Base-by-base conservation (phyloP, 2,113 vertebrate species). In the Toxotes chatareus region DNA sequence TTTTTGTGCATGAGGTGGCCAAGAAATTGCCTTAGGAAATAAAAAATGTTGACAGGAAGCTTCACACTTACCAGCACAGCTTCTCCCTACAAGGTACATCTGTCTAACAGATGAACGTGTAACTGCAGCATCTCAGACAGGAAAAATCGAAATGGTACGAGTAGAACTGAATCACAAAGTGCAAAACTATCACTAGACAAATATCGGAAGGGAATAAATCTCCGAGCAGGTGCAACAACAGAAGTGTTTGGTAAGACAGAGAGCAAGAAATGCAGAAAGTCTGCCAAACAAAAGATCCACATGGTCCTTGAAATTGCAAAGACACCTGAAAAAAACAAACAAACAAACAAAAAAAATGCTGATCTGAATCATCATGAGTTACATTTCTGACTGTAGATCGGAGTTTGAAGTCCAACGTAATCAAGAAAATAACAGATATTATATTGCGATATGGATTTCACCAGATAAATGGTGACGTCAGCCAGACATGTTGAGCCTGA, bases 1-100 rank as follows among this genome's bases (percentile, higher is more conserved):
- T 78, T 74, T 17, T 64, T 61, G 4, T 70, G 69, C 47, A 59
- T 61, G 13, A 63, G 10, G 36, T 78, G 23, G 21, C 67, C 49
- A 67, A 55, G 31, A 66, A 42, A n/a, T 46, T 67, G 31, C 61
- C 67, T 72, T 13, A 19, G 7, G 32, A 60, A n/a, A 76, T 17
- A 19, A 53, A 73, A 68, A 16, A 56, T 13, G 27, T 66, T 74
- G 32, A 49, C 3, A 0, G 11, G 23, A 23, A 44, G 21, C 5
- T 76, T 38, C 27, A 27, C 27, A 27, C 27, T 27, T 27, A 27
- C 27, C 13, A 46, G 27, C 4, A 42, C n/a, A 65, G n/a, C 36
- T 64, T 21, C 7, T 23, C 40, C 21, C 10, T 3, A 13, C 17
- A 56, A 32, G 8, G 8, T 38, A 42, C 4, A 70, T 62, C 7